Percentiles rank a stretch among this genome's conserved stretches.
phyloP scores from a whole-genome alignment of 1,140 invertebrate genomes.

The Atta colombica region DNA sequence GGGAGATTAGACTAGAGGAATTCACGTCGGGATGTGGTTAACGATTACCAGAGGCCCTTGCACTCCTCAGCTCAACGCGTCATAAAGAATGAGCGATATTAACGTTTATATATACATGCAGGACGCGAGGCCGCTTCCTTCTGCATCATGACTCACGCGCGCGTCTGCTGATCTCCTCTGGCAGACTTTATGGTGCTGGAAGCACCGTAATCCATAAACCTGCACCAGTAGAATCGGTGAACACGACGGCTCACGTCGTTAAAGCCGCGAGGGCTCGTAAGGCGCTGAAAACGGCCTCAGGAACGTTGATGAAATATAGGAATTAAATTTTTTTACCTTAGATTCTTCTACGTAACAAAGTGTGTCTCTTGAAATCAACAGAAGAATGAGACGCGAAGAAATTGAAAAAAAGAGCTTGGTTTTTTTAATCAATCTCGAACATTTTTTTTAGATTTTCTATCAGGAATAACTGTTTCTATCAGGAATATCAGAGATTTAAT shows the following conservation, averaged over 20 bases:
- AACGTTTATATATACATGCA: constrained; percentile 65
- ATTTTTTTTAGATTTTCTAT: neutral
- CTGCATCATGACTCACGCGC: constrained; percentile 69
- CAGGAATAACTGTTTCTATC: neutral
- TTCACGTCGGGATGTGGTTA: constrained; percentile 16
- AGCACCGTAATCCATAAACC: constrained; percentile 64
- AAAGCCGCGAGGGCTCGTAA: constrained; percentile 51
- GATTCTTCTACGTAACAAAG: neutral
- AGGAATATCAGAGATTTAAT: neutral
- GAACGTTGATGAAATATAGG: constrained; percentile 1
- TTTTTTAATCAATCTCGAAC: neutral
- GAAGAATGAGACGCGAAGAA: too few species aligned
- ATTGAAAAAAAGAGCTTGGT: neutral
- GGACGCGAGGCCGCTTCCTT: constrained; percentile 35
- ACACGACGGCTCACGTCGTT: constrained; percentile 41
- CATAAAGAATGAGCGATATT: constrained; percentile 72
- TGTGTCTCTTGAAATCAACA: neutral
- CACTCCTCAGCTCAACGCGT: constrained; percentile 30
- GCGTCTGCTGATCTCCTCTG: constrained; percentile 44
- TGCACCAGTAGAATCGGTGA: constrained; percentile 26
- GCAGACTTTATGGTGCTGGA: constrained; percentile 61
- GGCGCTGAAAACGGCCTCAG: constrained; percentile 62
- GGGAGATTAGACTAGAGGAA: constrained; percentile 45
- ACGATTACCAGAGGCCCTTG: constrained; percentile 46
- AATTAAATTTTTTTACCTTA: neutral